Evolutionary conservation across 2,797 vertebrate genomes (phyloP), one percentile per base, ranked within the genome.

Genomic region (Heliangelus exortis): DNA sequence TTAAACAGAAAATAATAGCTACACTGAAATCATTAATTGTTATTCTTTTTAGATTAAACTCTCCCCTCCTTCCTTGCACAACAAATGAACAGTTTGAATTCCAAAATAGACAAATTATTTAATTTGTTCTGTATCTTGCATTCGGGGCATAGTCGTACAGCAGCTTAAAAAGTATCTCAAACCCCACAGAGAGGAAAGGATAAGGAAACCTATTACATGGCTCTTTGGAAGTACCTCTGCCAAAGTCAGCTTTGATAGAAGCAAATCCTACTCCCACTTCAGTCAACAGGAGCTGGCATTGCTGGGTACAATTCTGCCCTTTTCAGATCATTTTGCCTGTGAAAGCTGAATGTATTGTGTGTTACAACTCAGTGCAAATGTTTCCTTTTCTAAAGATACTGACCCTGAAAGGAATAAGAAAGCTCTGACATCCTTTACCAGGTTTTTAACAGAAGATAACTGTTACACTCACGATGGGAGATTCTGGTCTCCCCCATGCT

Each of bases 161-260:
- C 59, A 90, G 45, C 55, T 83, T 83, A 85, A 89, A 94, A 92
- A 81, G 43, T 47, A 25, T 75, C 66, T 87, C 51, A 83, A 48
- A 83, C 69, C 47, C 51, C 65, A 59, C 17, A 36, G 68, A 80
- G 57, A 72, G 65, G 72, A 87, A 78, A 85, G 63, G 54, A 79
- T 74, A 92, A 95, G 78, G 79, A 81, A 91, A 81, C 39, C 62
- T 81, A 54, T 92, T 89, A 68, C 47, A 18, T 59, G 71, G 33
- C 54, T 92, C 65, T 87, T 75, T 91, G 68, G 82, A 73, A 89
- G 39, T 62, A 62, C 72, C 34, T 84, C 28, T 74, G 54, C 61
- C 41, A 63, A 91, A 95, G 51, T 72, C 47, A 48, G 41, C 65
- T 83, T 81, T 90, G 76, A 62, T 62, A 77, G 59, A 89, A 74